Base-by-base conservation (phyloP, 2,113 vertebrate species). In the Vanacampus margaritifer region DNA sequence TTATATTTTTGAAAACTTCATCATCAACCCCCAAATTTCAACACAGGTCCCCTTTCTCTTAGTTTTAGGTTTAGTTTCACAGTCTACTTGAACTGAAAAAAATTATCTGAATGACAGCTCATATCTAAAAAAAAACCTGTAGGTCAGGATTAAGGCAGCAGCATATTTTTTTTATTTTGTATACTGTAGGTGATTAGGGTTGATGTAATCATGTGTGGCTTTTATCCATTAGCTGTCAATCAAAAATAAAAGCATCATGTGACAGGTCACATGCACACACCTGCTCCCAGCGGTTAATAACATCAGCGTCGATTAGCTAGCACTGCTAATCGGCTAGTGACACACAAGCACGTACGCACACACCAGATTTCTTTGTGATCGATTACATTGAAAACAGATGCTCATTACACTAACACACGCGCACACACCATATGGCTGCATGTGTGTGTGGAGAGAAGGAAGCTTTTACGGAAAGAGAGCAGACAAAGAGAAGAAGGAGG, bases 181-280 rank as follows among this genome's bases (percentile, higher is more conserved):
- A 13, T 41, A 12, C 3, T 41, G 19, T 21, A 48, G 19, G 5
- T 21, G 46, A n/a, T n/a, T n/a, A 48, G 19, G 48, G 48, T 10
- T n/a, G 21, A 51, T n/a, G 11, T 51, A 3, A 54, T 54, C 12
- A 16, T 56, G 12, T 64, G 75, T 43, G 67, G 46, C 54, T 70
- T 66, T 64, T 62, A 74, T 46, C 37, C 54, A 62, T 51, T 32
- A 39, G 21, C 23, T 66, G 74, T 84, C 79, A 75, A 78, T 79
- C 82, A 76, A n/a, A 66, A 39, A 48, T 83, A 74, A 84, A 77
- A 83, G 79, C 80, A 75, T 80, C 50, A 71, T 78, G 64, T 68
- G 26, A 28, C 12, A 7, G 13, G 53, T 26, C 10, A 65, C 12
- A 75, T 69, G 65, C 75, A 73, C 60, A 82, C 79, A 86, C 79